Evolutionary conservation across 2,113 vertebrate genomes (phyloP).

Genomic region (Tichodroma muraria): DNA sequence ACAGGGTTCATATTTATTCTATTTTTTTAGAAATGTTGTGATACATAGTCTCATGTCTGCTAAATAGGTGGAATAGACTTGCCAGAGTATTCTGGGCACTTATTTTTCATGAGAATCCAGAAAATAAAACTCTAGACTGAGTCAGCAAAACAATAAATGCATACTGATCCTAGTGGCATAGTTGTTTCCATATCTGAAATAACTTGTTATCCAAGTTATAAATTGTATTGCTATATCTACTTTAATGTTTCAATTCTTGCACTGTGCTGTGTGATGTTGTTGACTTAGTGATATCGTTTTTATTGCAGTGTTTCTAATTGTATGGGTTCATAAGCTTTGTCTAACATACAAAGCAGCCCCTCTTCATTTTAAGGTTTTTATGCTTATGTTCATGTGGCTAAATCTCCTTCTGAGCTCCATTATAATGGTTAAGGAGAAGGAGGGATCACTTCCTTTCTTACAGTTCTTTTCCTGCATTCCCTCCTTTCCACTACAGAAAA

Average conservation of each 20-base stretch:
- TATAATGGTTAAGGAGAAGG: neutral
- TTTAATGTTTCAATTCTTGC: neutral
- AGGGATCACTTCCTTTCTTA: neutral
- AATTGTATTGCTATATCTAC: neutral
- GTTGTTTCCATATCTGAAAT: constrained; percentile 1
- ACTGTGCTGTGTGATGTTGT: neutral
- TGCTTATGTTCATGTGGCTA: neutral
- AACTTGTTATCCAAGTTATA: neutral
- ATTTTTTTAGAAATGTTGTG: neutral
- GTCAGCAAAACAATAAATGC: neutral
- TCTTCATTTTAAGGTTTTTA: neutral
- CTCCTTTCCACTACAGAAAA: neutral
- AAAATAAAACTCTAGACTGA: neutral
- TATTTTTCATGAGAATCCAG: neutral
- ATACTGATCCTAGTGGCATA: neutral
- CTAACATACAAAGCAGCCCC: neutral
- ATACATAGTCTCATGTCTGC: neutral
- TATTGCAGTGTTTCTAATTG: neutral
- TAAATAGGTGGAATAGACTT: neutral
- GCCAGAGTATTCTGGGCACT: neutral
- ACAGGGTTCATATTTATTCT: neutral
- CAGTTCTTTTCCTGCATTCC: neutral
- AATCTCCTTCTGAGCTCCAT: neutral
- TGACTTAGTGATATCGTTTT: neutral
- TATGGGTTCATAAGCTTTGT: neutral